These are phyloP conservation scores for Avahi laniger DNA, from an alignment of 2,797 vertebrate species.

Conservation along the genomic window DNA sequence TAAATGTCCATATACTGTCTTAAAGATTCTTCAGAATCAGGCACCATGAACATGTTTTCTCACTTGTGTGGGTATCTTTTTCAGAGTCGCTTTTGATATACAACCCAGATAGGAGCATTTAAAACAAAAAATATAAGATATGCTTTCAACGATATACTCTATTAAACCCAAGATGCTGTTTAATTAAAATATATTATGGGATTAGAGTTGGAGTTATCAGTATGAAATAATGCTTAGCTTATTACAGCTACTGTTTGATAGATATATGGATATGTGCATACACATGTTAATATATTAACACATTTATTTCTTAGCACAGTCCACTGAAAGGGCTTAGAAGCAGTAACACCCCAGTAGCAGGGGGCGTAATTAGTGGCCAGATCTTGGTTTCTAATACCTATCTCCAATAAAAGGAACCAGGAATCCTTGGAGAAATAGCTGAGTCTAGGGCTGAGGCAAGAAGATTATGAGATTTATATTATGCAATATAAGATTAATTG, in stretches of 20 bases:
- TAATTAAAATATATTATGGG: background rate
- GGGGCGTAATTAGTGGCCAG: background rate
- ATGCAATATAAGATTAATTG: background rate
- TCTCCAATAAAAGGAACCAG: background rate
- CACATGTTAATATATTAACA: background rate
- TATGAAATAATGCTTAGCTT: background rate
- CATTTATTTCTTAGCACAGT: background rate
- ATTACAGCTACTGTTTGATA: background rate
- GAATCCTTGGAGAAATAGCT: background rate
- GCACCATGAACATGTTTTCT: background rate
- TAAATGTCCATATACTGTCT: background rate
- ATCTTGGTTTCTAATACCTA: background rate
- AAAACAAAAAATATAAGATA: background rate
- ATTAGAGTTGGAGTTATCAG: background rate
- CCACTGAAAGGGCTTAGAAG: background rate
- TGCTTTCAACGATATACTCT: background rate
- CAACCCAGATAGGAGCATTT: background rate
- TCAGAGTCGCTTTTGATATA: background rate
- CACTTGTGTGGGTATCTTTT: background rate
- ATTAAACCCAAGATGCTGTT: background rate
- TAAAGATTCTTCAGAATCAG: background rate
- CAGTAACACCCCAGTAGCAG: background rate
- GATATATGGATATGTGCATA: background rate
- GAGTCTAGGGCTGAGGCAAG: background rate
- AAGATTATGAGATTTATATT: background rate